Percentiles rank a stretch among this genome's conserved stretches.
These are phyloP conservation scores for Semicossyphus pulcher DNA, from an alignment of 2,113 vertebrate genomes.

Conservation along the genomic window DNA sequence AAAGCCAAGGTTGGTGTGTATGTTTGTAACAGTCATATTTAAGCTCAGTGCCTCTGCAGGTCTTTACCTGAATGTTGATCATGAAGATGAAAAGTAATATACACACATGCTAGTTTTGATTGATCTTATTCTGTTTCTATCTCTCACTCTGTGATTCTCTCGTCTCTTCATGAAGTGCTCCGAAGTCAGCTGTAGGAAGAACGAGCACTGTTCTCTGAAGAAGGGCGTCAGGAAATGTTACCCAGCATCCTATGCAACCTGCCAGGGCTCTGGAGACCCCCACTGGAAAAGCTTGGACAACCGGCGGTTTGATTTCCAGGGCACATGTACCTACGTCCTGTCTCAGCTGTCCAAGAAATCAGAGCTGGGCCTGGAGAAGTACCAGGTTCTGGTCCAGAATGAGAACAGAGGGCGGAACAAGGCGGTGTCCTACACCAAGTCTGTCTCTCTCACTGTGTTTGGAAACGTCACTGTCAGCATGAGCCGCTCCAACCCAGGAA, in stretches of 20 bases:
- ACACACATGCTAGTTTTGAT: neutral
- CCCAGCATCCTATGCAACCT: slow-evolving; percentile 25
- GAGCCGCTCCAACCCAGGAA: slow-evolving; percentile 10
- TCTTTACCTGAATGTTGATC: neutral
- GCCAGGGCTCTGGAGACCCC: slow-evolving; percentile 31
- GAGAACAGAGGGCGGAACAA: slow-evolving; percentile 44
- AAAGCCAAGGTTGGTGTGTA: slow-evolving; percentile 24
- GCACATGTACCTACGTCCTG: slow-evolving; percentile 45
- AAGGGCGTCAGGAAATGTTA: slow-evolving; percentile 27
- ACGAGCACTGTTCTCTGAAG: slow-evolving; percentile 23
- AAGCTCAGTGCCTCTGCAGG: too few species aligned
- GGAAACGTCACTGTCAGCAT: slow-evolving; percentile 31
- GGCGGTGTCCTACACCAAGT: slow-evolving; percentile 38
- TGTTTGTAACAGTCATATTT: too few species aligned
- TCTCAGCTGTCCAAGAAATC: neutral
- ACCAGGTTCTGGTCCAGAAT: slow-evolving; percentile 37
- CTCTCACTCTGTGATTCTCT: neutral
- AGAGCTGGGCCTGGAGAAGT: neutral
- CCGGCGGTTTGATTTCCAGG: slow-evolving; percentile 41
- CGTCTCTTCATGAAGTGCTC: slow-evolving; percentile 16
- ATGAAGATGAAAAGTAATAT: neutral
- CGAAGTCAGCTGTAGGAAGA: slow-evolving; percentile 23
- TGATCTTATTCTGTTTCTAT: neutral
- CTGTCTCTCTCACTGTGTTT: slow-evolving; percentile 24
- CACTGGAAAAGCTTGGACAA: slow-evolving; percentile 41